phyloP scores from a whole-genome alignment of 1,140 invertebrate genomes.

The Brachionus rubens region DNA sequence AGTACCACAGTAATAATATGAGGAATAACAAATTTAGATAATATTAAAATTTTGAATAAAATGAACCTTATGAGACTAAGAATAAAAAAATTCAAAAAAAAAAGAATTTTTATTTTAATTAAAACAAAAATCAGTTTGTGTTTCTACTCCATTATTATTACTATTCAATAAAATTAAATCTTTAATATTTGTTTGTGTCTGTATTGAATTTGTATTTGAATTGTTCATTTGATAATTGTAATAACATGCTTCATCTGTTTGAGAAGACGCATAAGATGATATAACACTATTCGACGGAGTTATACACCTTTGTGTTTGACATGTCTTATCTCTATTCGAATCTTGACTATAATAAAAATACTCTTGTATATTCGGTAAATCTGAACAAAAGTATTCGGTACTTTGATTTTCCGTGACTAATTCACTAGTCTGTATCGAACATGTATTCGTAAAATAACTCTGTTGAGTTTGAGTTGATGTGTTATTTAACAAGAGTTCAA shows the following conservation, averaged over 20 bases:
- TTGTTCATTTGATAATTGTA: not conserved
- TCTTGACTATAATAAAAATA: not conserved
- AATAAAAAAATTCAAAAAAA: no score
- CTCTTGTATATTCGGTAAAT: not conserved
- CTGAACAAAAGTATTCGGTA: constrained; percentile 1
- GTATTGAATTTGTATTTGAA: not conserved
- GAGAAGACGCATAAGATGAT: not conserved
- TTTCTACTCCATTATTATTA: not conserved
- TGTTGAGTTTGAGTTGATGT: constrained; percentile 11
- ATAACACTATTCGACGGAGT: not conserved
- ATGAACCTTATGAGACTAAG: no score
- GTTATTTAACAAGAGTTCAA: constrained; percentile 20
- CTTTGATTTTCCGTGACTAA: not conserved
- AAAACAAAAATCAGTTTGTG: not conserved
- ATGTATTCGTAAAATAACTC: constrained; percentile 15
- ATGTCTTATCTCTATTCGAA: not conserved
- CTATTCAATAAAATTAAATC: not conserved
- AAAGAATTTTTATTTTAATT: not conserved
- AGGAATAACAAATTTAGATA: no score
- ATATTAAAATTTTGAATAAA: no score
- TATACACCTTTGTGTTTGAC: constrained; percentile 3
- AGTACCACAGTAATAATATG: no score
- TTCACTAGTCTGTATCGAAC: not conserved
- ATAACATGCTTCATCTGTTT: not conserved
- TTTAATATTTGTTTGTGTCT: not conserved